Percentiles rank a stretch among this genome's conserved stretches.
phyloP scores from a whole-genome alignment of 1,140 invertebrate species.

The Pachyrhynchus sulphureomaculatus region DNA sequence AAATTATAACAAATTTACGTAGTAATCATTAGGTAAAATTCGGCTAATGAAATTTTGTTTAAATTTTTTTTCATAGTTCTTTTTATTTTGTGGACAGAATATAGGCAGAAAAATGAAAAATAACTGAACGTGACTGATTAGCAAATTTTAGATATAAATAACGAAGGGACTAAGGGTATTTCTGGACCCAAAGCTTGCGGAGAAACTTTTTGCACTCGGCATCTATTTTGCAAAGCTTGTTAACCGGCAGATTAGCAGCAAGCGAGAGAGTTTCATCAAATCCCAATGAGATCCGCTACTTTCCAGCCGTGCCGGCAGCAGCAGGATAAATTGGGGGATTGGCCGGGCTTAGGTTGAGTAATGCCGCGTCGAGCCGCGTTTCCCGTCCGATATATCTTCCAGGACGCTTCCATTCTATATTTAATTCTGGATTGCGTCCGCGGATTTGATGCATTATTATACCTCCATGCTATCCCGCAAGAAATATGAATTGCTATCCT shows the following conservation, averaged over 20 bases:
- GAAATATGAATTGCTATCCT: slow-evolving; percentile 25
- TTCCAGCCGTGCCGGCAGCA: slow-evolving; percentile 38
- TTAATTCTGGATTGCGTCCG: slow-evolving; percentile 52
- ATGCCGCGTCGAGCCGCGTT: slow-evolving; percentile 51
- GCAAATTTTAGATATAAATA: slow-evolving; percentile 19
- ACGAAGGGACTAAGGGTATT: slow-evolving; percentile 8
- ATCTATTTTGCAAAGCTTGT: slow-evolving; percentile 53
- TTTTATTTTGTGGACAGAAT: too few species aligned
- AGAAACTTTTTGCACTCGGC: slow-evolving; percentile 31
- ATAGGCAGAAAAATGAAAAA: too few species aligned
- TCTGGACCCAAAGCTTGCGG: not conserved
- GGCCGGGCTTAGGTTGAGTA: slow-evolving; percentile 53
- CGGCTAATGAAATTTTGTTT: too few species aligned
- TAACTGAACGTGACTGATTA: slow-evolving; percentile 14
- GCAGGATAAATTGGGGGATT: slow-evolving; percentile 53
- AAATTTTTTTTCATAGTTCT: too few species aligned
- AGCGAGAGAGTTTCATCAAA: slow-evolving; percentile 50
- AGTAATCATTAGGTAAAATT: too few species aligned
- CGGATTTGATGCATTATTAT: slow-evolving; percentile 52
- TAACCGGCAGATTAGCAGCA: slow-evolving; percentile 51
- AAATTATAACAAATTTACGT: too few species aligned
- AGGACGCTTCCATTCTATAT: slow-evolving; percentile 48
- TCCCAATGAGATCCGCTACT: slow-evolving; percentile 52
- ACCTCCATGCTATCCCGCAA: slow-evolving; percentile 26
- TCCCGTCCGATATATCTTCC: slow-evolving; percentile 50